Percentiles rank a stretch among this genome's conserved stretches.
Conservation (phyloP, 2,113 vertebrate species). For the Coptodon bakossiorum region DNA sequence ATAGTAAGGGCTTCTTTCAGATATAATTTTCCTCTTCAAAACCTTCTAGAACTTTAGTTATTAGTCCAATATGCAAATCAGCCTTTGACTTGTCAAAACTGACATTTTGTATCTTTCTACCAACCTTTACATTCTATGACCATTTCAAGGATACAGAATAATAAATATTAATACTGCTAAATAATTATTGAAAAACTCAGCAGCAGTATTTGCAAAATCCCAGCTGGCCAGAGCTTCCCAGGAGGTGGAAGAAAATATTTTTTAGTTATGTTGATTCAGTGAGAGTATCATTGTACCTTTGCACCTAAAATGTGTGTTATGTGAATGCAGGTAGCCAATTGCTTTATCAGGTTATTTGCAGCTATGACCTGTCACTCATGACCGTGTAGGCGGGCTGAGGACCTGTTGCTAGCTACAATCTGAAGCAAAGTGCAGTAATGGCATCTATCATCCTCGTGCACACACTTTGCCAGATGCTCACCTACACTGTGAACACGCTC, state of each 20-base stretch:
- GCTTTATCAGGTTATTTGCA: not conserved
- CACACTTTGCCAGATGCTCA: constrained; percentile 38
- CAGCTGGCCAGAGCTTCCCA: not conserved
- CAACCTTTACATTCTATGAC: not conserved
- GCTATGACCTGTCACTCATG: not conserved
- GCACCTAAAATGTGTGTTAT: not conserved
- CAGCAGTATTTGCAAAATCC: not conserved
- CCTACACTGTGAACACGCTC: constrained; percentile 31
- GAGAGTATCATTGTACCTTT: not conserved
- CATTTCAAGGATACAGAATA: not conserved
- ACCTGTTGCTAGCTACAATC: constrained; percentile 12
- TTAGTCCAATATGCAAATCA: not conserved
- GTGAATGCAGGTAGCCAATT: not conserved
- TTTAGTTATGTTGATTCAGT: not conserved
- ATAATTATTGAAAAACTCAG: not conserved
- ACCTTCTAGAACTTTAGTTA: not conserved
- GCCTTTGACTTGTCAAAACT: not conserved
- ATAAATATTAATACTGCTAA: not conserved
- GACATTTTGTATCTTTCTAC: not conserved
- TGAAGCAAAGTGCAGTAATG: constrained; percentile 27
- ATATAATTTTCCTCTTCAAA: not conserved
- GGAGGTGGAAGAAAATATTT: no score
- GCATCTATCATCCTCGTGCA: constrained; percentile 48
- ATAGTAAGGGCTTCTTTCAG: not conserved
- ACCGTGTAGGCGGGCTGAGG: not conserved